These are phyloP conservation scores for Rostratula benghalensis DNA, from an alignment of 2,113 vertebrate species.

Conservation along the genomic window DNA sequence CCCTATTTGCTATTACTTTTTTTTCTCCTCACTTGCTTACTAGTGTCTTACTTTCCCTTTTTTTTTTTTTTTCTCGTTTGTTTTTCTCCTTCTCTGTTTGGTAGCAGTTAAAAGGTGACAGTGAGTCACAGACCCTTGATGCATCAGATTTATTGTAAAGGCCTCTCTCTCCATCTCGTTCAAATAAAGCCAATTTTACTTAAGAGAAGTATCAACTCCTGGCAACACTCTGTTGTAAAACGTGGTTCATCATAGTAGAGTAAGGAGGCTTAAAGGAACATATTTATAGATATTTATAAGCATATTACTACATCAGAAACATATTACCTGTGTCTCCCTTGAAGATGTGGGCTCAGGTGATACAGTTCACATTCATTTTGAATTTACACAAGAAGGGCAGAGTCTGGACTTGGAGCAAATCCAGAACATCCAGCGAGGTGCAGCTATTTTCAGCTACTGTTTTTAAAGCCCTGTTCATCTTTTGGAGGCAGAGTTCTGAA, in stretches of 20 bases:
- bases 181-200: background rate
- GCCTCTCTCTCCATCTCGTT: background rate
- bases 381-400: background rate
- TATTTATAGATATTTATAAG: slow-evolving; percentile 5
- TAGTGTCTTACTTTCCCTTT: background rate
- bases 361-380: background rate
- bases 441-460: slow-evolving; percentile 3
- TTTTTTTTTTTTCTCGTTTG: background rate
- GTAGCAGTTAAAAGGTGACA: background rate
- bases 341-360: background rate
- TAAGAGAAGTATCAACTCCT: background rate
- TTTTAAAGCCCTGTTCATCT: slow-evolving; percentile 24
- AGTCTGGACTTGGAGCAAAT: background rate
- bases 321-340: background rate
- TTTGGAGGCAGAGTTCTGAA: background rate
- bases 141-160: background rate
- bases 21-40: background rate
- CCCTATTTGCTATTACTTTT: background rate
- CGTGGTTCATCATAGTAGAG: background rate
- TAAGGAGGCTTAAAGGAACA: background rate
- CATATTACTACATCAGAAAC: background rate
- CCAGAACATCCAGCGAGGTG: background rate
- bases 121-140: background rate
- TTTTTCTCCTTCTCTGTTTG: background rate
- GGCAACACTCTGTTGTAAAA: background rate